These are phyloP conservation scores for Sparus aurata DNA, from an alignment of 2,797 vertebrate species.

Conservation along the genomic window DNA sequence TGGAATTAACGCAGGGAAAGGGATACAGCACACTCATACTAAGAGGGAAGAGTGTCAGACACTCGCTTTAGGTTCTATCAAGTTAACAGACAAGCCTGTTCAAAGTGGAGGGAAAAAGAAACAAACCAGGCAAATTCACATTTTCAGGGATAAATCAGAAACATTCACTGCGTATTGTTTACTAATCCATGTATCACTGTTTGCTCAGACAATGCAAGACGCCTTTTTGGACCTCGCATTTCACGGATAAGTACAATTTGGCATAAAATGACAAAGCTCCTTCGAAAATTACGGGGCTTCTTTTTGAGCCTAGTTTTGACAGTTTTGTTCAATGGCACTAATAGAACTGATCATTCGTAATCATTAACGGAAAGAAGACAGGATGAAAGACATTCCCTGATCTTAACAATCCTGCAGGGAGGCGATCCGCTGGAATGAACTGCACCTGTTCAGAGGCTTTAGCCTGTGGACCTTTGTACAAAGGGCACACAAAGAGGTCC, in stretches of 20 bases:
- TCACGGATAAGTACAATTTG: constrained; percentile 34
- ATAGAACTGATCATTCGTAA: constrained; percentile 67
- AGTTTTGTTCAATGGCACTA: not conserved
- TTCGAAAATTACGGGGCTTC: constrained; percentile 17
- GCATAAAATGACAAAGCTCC: constrained; percentile 26
- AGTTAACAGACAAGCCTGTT: constrained; percentile 84
- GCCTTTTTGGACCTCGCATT: constrained; percentile 33
- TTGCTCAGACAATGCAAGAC: constrained; percentile 43
- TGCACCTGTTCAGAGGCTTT: constrained; percentile 85
- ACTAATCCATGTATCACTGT: constrained; percentile 57
- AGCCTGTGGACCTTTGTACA: constrained; percentile 82
- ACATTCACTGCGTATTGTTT: constrained; percentile 60
- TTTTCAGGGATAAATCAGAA: constrained; percentile 66
- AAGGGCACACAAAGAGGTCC: constrained; percentile 84
- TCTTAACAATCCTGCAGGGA: constrained; percentile 75
- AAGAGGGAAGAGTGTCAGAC: constrained; percentile 87
- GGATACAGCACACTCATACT: constrained; percentile 90
- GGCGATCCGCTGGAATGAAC: constrained; percentile 81
- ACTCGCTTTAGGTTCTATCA: constrained; percentile 87
- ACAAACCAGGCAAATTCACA: constrained; percentile 71
- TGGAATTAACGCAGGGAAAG: constrained; percentile 98
- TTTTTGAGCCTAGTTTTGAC: constrained; percentile 47
- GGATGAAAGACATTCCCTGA: constrained; percentile 81
- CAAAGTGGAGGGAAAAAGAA: constrained; percentile 71
- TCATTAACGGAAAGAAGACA: constrained; percentile 77